Evolutionary conservation across 35 echinoderm and acorn worm species (phyloP).

Genomic region (Diadema setosum): DNA sequence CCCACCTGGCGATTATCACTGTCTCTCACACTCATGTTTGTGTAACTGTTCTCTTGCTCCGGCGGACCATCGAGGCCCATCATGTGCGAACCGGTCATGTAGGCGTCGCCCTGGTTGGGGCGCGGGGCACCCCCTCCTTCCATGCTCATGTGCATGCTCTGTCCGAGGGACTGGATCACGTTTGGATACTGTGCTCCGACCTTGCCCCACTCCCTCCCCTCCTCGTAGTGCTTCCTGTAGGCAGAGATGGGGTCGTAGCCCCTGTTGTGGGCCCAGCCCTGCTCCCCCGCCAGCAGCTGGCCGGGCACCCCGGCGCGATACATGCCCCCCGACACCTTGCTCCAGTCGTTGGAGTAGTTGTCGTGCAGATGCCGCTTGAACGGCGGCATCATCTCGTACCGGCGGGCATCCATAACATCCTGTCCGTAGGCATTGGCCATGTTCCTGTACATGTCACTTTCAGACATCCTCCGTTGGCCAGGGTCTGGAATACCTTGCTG

Average conservation of each 20-base stretch:
- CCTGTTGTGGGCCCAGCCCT: background rate
- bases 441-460: conserved; percentile 1
- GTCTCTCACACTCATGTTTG: background rate
- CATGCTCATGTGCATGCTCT: background rate
- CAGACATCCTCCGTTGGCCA: background rate
- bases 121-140: background rate
- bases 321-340: background rate
- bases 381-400: conserved; percentile 6
- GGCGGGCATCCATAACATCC: background rate
- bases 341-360: background rate
- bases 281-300: background rate
- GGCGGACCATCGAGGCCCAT: background rate
- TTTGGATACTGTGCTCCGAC: background rate
- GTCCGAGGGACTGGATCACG: background rate
- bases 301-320: background rate
- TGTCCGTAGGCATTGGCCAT: background rate
- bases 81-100: background rate
- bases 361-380: conserved; percentile 9
- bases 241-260: background rate
- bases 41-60: background rate
- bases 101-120: background rate
- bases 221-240: conserved; percentile 4
- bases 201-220: background rate
- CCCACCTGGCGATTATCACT: background rate
- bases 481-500: background rate